Conservation (phyloP, 2,113 vertebrate genomes). For the Menidia beryllina region DNA sequence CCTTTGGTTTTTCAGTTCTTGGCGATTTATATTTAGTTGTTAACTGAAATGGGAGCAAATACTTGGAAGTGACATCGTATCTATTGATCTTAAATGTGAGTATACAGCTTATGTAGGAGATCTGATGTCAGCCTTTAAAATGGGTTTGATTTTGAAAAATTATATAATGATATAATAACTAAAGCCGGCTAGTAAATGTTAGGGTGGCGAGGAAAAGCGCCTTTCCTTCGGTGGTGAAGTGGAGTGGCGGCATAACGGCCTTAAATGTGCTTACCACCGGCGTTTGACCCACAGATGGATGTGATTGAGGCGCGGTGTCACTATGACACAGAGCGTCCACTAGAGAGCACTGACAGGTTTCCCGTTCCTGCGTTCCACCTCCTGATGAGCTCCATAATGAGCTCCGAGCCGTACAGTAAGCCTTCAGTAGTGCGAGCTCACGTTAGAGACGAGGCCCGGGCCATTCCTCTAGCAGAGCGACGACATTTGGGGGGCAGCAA, state of each 20-base stretch:
- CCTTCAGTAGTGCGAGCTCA: not conserved
- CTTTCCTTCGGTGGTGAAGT: not conserved
- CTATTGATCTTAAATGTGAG: not conserved
- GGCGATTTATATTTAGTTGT: not conserved
- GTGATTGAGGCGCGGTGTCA: not conserved
- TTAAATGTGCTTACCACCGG: not conserved
- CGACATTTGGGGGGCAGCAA: too few relatives aligned
- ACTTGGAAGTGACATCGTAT: not conserved
- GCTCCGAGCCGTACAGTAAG: not conserved
- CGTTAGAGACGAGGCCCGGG: not conserved
- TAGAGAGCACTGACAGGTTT: slow-evolving; percentile 48
- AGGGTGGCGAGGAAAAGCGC: too few relatives aligned
- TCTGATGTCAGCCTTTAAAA: too few relatives aligned
- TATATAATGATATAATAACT: too few relatives aligned
- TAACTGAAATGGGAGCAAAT: not conserved
- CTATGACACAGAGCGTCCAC: slow-evolving; percentile 26
- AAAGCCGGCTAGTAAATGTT: too few relatives aligned
- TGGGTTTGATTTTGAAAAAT: too few relatives aligned
- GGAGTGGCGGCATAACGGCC: too few relatives aligned
- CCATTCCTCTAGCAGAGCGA: not conserved
- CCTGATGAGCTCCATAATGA: not conserved
- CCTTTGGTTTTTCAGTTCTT: too few relatives aligned
- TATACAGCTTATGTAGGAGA: too few relatives aligned
- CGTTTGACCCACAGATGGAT: not conserved
- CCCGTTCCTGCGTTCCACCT: slow-evolving; percentile 4